A percentile compares a stretch with the other conserved stretches of the same genome.
Evolutionary conservation across 2,113 vertebrate genomes (phyloP).

Genomic region (Toxotes chatareus): DNA sequence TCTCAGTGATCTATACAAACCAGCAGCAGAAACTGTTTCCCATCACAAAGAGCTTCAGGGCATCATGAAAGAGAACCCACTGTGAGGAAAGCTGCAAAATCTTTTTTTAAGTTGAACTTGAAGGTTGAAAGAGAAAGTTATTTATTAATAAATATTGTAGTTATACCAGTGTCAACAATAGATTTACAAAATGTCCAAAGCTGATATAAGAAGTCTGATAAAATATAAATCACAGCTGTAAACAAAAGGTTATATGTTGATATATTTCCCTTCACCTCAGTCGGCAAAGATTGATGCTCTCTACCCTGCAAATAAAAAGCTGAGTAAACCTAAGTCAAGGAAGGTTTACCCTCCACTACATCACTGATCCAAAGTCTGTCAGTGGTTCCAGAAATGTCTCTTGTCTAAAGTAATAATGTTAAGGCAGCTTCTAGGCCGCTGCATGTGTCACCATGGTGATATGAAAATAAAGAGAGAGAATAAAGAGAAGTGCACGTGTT

Average conservation of each 20-base stretch:
- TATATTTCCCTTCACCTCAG: background rate
- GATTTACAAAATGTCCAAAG: no score
- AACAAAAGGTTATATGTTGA: no score
- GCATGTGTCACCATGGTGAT: background rate
- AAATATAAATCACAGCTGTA: no score
- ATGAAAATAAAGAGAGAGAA: slow-evolving; percentile 3
- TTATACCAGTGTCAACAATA: background rate
- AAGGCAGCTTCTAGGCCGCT: background rate
- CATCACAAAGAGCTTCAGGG: no score
- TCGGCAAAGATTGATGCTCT: background rate
- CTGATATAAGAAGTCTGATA: no score
- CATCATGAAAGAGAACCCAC: no score
- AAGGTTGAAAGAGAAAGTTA: no score
- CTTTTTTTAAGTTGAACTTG: no score
- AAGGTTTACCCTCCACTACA: background rate
- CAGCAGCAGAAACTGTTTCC: no score
- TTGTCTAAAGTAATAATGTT: background rate
- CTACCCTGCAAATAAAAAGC: background rate
- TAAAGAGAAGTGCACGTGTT: background rate
- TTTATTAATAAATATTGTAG: no score
- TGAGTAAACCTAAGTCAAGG: background rate
- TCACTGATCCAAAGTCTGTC: background rate
- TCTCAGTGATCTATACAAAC: background rate
- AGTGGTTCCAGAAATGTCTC: slow-evolving; percentile 4
- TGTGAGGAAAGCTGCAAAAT: no score